Evolutionary conservation across 2,888 invertebrate genomes (phyloP).

Genomic region (Crocallis elinguaria): DNA sequence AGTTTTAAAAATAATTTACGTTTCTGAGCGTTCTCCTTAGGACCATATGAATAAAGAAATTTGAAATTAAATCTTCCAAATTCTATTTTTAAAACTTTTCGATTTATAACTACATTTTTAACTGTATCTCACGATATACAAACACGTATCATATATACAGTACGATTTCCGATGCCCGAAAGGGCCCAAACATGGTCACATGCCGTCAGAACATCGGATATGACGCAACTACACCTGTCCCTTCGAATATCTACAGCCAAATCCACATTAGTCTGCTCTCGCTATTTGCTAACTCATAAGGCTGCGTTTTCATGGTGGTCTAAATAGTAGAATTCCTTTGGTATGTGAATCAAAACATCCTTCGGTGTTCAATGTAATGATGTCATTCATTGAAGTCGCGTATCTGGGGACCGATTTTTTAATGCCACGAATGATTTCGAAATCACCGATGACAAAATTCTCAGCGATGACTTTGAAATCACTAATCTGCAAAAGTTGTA

Average conservation of each 20-base stretch:
- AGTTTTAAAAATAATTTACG: too few species aligned
- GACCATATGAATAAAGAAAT: too few species aligned
- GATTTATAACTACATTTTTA: too few species aligned
- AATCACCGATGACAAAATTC: too few species aligned
- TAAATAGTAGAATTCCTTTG: neutral
- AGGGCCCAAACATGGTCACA: slow-evolving; percentile 14
- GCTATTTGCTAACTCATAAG: slow-evolving; percentile 52
- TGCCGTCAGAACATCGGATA: slow-evolving; percentile 47
- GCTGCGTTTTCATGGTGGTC: slow-evolving; percentile 16
- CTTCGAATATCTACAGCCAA: slow-evolving; percentile 24
- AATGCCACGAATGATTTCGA: too few species aligned
- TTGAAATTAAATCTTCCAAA: too few species aligned
- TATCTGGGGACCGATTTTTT: too few species aligned
- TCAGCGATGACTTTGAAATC: too few species aligned
- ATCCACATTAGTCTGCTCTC: slow-evolving; percentile 45
- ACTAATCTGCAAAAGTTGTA: too few species aligned
- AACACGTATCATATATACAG: neutral
- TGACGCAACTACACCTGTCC: slow-evolving; percentile 48
- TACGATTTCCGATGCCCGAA: slow-evolving; percentile 17
- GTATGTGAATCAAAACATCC: slow-evolving; percentile 9
- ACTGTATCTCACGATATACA: neutral
- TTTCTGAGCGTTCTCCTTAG: too few species aligned
- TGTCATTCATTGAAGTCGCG: neutral
- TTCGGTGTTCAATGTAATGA: neutral
- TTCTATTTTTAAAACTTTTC: too few species aligned